These are phyloP conservation scores for Leucoraja ocellata DNA, from an alignment of 2,797 vertebrate species.

Conservation along the genomic window DNA sequence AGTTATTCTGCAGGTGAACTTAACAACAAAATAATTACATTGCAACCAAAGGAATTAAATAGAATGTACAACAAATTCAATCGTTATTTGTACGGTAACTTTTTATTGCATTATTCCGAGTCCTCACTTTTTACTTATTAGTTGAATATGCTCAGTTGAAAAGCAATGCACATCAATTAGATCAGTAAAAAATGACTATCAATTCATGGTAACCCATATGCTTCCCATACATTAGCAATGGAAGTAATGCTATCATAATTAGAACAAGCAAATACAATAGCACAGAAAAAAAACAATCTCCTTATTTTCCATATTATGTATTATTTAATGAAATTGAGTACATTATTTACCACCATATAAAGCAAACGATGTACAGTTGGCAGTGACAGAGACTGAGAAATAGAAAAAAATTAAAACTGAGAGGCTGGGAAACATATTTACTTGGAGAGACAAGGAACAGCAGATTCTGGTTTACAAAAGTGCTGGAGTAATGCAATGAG, in stretches of 20 bases:
- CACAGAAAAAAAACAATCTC: not conserved
- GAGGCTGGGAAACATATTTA: not conserved
- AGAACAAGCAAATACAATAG: not conserved
- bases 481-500: too few species aligned
- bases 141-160: not conserved
- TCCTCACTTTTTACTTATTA: not conserved
- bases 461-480: too few species aligned
- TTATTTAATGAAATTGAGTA: not conserved
- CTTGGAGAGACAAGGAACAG: not conserved
- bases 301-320: not conserved
- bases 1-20: not conserved
- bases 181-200: too few species aligned
- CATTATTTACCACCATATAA: not conserved
- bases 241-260: not conserved
- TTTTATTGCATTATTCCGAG: not conserved
- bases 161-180: not conserved
- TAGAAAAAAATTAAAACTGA: not conserved
- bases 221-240: not conserved
- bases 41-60: not conserved
- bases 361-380: not conserved
- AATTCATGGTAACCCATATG: not conserved
- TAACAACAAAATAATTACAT: not conserved
- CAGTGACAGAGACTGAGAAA: not conserved
- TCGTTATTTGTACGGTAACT: not conserved
- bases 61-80: not conserved